phyloP scores from a whole-genome alignment of 2,797 vertebrate genomes.

The Heteromormyrus szaboi region DNA sequence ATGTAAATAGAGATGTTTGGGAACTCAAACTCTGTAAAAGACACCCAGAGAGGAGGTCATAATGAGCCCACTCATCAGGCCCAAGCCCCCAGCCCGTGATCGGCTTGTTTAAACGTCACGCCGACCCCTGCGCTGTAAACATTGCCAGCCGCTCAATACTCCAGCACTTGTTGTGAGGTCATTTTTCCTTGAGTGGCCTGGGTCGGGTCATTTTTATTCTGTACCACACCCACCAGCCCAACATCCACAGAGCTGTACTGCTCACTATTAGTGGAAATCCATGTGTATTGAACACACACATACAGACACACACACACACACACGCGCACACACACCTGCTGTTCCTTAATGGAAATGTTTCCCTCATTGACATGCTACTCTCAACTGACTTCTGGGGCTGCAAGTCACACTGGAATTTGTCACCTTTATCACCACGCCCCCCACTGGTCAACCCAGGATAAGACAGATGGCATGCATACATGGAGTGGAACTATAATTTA shows the following conservation, averaged over 20 bases:
- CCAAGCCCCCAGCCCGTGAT: constrained; percentile 17
- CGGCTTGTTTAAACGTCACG: constrained; percentile 37
- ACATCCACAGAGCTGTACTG: constrained; percentile 38
- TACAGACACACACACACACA: background rate
- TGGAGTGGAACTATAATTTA: background rate
- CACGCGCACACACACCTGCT: constrained; percentile 24
- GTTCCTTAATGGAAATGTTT: constrained; percentile 21
- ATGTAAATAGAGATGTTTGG: constrained; percentile 13
- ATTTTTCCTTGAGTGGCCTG: constrained; percentile 45
- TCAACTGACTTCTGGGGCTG: background rate
- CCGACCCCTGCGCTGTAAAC: constrained; percentile 40
- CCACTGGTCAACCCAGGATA: background rate
- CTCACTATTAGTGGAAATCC: constrained; percentile 47
- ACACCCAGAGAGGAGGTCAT: constrained; percentile 3
- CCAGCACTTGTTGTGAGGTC: constrained; percentile 41
- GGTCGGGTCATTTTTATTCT: constrained; percentile 50
- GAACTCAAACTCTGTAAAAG: constrained; percentile 15
- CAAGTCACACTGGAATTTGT: background rate
- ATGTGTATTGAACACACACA: constrained; percentile 46
- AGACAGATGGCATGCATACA: background rate
- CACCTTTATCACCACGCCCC: background rate
- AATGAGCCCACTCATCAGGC: constrained; percentile 26
- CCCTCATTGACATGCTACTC: background rate
- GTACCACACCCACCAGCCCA: constrained; percentile 34
- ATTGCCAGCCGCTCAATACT: constrained; percentile 45